Conservation (phyloP, 1,140 invertebrate genomes). For the Cylas formicarius region DNA sequence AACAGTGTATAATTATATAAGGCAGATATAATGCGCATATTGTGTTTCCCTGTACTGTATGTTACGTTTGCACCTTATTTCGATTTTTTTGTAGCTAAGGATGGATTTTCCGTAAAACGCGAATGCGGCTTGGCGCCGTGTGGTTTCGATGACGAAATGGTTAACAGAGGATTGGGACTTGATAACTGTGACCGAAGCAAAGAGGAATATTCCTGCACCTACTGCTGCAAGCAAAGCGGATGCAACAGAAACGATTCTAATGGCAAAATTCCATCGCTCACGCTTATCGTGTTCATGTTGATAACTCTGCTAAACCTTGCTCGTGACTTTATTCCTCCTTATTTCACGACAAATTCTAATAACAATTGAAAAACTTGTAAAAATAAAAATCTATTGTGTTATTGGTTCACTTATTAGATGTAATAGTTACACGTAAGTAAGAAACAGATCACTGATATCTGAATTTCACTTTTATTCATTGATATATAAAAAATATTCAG, state of each 20-base stretch:
- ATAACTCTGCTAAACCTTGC: constrained; percentile 11
- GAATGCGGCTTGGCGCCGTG: constrained; percentile 49
- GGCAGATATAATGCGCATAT: no score
- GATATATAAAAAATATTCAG: no score
- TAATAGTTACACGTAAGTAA: no score
- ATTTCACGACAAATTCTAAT: constrained; percentile 3
- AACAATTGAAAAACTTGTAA: constrained; percentile 8
- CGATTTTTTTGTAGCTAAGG: constrained; percentile 38
- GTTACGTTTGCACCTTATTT: no score
- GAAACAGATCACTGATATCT: no score
- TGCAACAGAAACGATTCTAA: constrained; percentile 37
- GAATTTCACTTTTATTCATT: no score
- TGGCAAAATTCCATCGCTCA: not conserved
- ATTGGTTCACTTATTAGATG: no score
- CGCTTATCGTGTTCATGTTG: constrained; percentile 5
- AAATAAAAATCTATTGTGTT: no score
- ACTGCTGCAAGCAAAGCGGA: constrained; percentile 41
- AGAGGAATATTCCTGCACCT: constrained; percentile 41
- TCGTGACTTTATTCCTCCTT: constrained; percentile 17
- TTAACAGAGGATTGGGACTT: constrained; percentile 42
- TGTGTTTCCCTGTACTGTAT: no score
- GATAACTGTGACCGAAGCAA: constrained; percentile 44
- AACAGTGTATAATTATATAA: no score
- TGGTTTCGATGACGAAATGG: constrained; percentile 42
- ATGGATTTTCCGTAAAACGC: constrained; percentile 42